A percentile compares a stretch with the other conserved stretches of the same genome.
Conservation (phyloP, 2,888 invertebrate species). For the Cephus nigrinus region DNA sequence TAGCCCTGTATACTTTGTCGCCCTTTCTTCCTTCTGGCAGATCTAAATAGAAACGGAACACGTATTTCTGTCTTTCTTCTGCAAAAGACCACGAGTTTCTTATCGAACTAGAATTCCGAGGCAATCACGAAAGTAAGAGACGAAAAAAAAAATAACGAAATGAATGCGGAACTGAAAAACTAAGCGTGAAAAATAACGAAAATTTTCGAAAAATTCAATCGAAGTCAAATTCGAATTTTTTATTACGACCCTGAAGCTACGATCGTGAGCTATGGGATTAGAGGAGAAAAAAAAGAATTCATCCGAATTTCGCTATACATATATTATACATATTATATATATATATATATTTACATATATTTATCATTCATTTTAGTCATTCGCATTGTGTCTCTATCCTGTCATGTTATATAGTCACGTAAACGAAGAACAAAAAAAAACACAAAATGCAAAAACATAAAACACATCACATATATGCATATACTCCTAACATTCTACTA, state of each 20-base stretch:
- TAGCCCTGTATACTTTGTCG: constrained; percentile 14
- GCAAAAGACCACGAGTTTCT: not conserved
- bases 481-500: constrained; percentile 53
- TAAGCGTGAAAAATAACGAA: not conserved
- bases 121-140: not conserved
- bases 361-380: constrained; percentile 46
- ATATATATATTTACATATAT: constrained; percentile 25
- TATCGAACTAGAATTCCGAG: not conserved
- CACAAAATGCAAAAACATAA: constrained; percentile 1
- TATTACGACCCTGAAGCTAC: constrained; percentile 2
- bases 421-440: not conserved
- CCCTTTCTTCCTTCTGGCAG: not conserved
- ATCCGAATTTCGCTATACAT: constrained; percentile 21
- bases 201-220: not conserved
- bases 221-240: not conserved
- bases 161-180: not conserved
- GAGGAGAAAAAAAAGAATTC: constrained; percentile 12
- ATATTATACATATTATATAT: constrained; percentile 26
- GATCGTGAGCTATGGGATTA: not conserved
- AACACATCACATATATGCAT: constrained; percentile 24
- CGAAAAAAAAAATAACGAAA: not conserved
- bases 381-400: constrained; percentile 26
- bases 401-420: constrained; percentile 11
- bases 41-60: not conserved
- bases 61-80: not conserved